Conservation (phyloP, 2,888 invertebrate genomes). For the Choreutis nemorana region DNA sequence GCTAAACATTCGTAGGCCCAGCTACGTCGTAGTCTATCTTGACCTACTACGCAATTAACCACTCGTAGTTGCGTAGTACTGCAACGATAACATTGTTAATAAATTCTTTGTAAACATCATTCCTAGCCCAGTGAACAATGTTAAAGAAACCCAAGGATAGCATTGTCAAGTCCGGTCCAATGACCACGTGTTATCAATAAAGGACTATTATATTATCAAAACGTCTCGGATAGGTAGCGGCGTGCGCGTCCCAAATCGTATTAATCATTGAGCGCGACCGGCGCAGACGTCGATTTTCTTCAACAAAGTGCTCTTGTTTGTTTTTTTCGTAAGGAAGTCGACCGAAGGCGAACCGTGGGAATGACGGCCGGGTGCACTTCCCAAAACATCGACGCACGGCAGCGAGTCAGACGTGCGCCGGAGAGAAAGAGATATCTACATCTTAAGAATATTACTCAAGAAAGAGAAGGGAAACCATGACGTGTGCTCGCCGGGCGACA, state of each 20-base stretch:
- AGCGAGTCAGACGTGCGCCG: constrained; percentile 59
- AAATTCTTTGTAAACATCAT: too few relatives aligned
- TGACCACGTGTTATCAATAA: constrained; percentile 58
- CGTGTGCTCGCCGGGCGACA: constrained; percentile 65
- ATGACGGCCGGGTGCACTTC: constrained; percentile 67
- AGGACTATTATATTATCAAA: constrained; percentile 51
- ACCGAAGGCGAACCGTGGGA: constrained; percentile 66
- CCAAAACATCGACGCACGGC: constrained; percentile 68
- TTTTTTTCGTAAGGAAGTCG: constrained; percentile 67
- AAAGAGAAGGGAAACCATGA: constrained; percentile 37
- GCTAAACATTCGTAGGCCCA: too few relatives aligned
- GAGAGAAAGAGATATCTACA: constrained; percentile 28
- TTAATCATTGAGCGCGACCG: constrained; percentile 63
- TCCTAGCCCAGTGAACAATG: too few relatives aligned
- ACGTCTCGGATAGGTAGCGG: constrained; percentile 46
- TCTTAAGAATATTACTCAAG: constrained; percentile 11
- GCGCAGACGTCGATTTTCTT: constrained; percentile 66
- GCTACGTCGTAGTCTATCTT: too few relatives aligned
- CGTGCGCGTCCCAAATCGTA: constrained; percentile 63
- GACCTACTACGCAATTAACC: too few relatives aligned
- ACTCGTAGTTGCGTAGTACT: too few relatives aligned
- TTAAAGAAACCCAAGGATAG: too few relatives aligned
- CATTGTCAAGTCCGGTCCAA: constrained; percentile 17
- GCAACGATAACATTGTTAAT: too few relatives aligned
- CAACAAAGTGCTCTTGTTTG: constrained; percentile 66